Evolutionary conservation across 1,140 invertebrate genomes (phyloP), one percentile per base, ranked within the genome.

Genomic region (Ceratina calcarata): DNA sequence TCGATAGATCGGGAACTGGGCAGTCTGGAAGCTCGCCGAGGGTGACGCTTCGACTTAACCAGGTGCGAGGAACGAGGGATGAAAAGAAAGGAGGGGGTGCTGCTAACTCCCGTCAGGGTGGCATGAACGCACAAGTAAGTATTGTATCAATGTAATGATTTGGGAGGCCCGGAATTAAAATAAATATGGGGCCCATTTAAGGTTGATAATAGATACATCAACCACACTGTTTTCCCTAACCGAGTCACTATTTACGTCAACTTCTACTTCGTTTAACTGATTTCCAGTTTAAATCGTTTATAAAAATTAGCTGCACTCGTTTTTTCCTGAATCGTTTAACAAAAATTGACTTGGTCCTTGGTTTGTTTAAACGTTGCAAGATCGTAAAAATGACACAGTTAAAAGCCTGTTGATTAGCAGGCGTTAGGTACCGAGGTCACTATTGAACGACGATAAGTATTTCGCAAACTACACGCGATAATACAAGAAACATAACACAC

Each of bases 1-100:
- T 93, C 82, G 93, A 93, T 72, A 94, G 93, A 92, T 92, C 93
- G 80, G 91, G 88, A 89, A 89, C 87, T 68, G 89, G 89, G 81
- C 90, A 91, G 86, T 87, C 90, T 83, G 89, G 89, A 87, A 90
- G 91, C 78, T 95, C 94, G 73, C 94, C 94, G 49, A 91, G 94
- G 75, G 93, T 95, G 70, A 94, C 94, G 85, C 90, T 95, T 64
- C 93, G 94, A 83, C 92, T 95, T 78, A 94, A 95, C 86, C 93
- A 94, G 75, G 91, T 94, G 72, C 91, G 93, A 45, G 89, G 92
- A 76, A 66, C 91, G 73, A 93, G 93, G 92, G 94, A 94, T 94
- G 93, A 94, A 72, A 94, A 94, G 82, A 94, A 94, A 89, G 84
- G 80, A 57, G 77, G 78, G 55, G 58, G 78, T 53, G 32, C 78